A percentile compares a stretch with the other conserved stretches of the same genome.
These are phyloP conservation scores for Leiothrix lutea DNA, from an alignment of 2,113 vertebrate genomes.

Conservation along the genomic window DNA sequence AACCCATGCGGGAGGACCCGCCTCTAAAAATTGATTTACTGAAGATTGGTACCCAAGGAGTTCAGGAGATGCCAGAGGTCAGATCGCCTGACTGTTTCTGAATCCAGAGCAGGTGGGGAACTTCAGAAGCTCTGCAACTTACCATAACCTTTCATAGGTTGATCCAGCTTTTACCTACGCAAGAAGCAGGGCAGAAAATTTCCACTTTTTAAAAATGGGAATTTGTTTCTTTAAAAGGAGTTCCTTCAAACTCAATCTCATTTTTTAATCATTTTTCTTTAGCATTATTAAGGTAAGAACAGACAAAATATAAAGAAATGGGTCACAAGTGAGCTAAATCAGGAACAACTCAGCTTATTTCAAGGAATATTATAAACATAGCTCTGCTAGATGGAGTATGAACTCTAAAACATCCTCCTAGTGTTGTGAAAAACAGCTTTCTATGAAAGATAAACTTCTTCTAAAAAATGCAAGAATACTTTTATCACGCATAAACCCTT, in stretches of 20 bases:
- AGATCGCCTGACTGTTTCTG: neutral
- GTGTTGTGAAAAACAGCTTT: neutral
- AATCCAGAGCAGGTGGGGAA: neutral
- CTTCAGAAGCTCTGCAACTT: neutral
- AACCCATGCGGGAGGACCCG: rapidly evolving
- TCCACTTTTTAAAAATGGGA: neutral
- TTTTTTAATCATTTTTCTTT: neutral
- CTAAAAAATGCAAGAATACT: neutral
- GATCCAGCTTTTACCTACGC: neutral
- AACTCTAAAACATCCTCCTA: neutral
- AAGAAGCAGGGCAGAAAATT: neutral
- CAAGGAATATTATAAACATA: neutral
- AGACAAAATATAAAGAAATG: neutral
- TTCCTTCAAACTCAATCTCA: neutral
- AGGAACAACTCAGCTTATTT: neutral
- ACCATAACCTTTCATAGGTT: neutral
- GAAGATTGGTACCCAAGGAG: neutral
- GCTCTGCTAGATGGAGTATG: neutral
- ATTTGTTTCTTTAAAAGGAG: neutral
- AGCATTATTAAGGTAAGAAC: neutral
- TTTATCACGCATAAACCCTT: neutral
- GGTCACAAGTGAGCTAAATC: neutral
- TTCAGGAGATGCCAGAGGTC: neutral
- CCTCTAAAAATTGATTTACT: neutral
- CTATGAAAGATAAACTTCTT: neutral